Base-by-base conservation (phyloP, 1,140 invertebrate genomes). In the Drosophila aff. region DNA sequence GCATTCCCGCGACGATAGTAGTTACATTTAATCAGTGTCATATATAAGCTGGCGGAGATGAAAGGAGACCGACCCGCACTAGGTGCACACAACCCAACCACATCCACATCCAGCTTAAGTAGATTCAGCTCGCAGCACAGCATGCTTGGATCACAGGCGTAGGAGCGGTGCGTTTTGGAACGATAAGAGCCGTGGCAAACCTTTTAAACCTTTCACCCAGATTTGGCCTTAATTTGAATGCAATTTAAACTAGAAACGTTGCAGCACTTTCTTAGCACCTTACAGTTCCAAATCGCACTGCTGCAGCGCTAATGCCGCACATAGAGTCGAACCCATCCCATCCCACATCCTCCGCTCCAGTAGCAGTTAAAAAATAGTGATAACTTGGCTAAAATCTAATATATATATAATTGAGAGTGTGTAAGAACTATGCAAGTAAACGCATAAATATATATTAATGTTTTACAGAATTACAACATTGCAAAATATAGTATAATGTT, bases 391-490 rank as follows among this genome's bases (percentile, higher is more conserved):
- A 73, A 81, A 57, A 57, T 47, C 55, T 64, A 77, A 53, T 21
- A 41, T 38, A 38, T 33, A 6, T 15, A 1, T 57, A 57, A 40
- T 61, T 83, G 66, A 76, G 75, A 82, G 77, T 53, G 77, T 69
- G 57, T 77, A 83, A 83, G 83, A 75, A 68, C 66, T 72, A 86
- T 75, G 71, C 65, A 65, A 64, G 60, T 67, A 82, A 53, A 57
- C 71, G 78, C 67, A 87, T 84, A 90, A 55, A 62, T 81, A 90
- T 75, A 82, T 40, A 82, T 89, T 84, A 90, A 90, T 79, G 85
- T 90, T 90, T 89, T 90, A 90, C 85, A 90, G 61, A 61, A 80
- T 67, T 77, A 86, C 40, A 74, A 79, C 21, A 82, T 89, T 71
- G 76, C 77, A 87, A 79, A 55, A 69, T 89, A 84, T 87, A 72